Conservation (phyloP, 1,140 invertebrate genomes). For the Lepidurus couesii region DNA sequence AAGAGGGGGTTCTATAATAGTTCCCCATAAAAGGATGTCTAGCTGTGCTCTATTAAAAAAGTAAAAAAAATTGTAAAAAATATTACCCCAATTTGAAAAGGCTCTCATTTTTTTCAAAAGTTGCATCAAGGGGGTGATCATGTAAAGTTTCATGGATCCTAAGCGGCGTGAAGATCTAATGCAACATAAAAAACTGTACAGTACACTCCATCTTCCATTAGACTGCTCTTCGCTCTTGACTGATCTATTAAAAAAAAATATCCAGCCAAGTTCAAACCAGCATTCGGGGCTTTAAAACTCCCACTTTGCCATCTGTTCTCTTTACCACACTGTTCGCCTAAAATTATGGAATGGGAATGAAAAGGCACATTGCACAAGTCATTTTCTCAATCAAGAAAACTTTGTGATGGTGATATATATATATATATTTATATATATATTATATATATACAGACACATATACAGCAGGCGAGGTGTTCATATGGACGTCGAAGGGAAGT, state of each 20-base stretch:
- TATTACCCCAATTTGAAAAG: neutral
- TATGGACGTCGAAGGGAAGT: conserved; percentile 1
- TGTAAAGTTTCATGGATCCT: neutral
- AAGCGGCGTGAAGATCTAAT: conserved; percentile 18
- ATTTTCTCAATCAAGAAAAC: neutral
- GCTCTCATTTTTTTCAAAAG: conserved; percentile 19
- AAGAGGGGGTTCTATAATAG: neutral
- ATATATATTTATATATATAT: neutral
- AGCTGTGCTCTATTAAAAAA: neutral
- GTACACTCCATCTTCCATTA: conserved; percentile 12
- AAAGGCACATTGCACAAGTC: neutral
- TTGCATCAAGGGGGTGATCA: conserved; percentile 17
- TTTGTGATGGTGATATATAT: conserved; percentile 8
- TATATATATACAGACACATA: neutral
- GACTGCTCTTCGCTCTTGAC: conserved; percentile 1
- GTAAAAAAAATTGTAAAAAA: neutral
- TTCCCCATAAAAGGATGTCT: neutral
- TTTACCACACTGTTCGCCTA: neutral
- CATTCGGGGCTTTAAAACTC: neutral
- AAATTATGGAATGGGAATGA: conserved; percentile 1
- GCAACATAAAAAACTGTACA: neutral
- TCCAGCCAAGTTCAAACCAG: neutral
- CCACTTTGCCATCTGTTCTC: conserved; percentile 21
- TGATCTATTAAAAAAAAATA: neutral
- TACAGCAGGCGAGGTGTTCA: neutral